Evolutionary conservation across 1,140 invertebrate genomes (phyloP).

Genomic region (Metaphire vulgaris): DNA sequence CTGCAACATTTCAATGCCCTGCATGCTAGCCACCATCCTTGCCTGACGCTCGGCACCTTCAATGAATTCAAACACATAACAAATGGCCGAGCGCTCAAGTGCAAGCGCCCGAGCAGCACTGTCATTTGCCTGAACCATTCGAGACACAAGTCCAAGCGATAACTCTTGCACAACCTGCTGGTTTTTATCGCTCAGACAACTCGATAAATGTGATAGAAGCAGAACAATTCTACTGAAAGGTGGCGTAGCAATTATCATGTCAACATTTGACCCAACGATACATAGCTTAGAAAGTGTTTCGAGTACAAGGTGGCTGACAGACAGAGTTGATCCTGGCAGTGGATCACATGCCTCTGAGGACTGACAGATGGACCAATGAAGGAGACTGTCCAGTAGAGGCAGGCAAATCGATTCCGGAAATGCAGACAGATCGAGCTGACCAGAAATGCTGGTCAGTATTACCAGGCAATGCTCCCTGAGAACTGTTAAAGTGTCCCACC

Average conservation of each 20-base stretch:
- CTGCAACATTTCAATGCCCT: background rate
- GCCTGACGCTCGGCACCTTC: slow-evolving; percentile 2
- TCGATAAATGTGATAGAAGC: background rate
- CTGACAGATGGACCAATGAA: slow-evolving; percentile 14
- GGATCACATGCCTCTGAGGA: slow-evolving; percentile 13
- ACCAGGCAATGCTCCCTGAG: slow-evolving; percentile 8
- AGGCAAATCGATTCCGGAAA: slow-evolving; percentile 7
- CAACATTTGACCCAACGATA: background rate
- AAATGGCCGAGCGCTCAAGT: background rate
- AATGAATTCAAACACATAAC: background rate
- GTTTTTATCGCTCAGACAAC: background rate
- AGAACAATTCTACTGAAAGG: slow-evolving; percentile 6
- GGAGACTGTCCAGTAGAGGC: background rate
- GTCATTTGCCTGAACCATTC: slow-evolving; percentile 1
- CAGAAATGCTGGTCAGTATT: slow-evolving; percentile 2
- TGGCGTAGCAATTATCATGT: slow-evolving; percentile 12
- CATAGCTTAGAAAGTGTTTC: slow-evolving; percentile 17
- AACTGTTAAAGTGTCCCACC: slow-evolving; percentile 4
- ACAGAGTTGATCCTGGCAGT: slow-evolving; percentile 6
- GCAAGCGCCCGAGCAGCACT: background rate
- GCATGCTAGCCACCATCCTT: background rate
- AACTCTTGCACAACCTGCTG: slow-evolving; percentile 4
- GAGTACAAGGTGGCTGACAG: slow-evolving; percentile 6
- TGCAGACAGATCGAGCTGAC: slow-evolving; percentile 10
- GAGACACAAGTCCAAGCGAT: slow-evolving; percentile 3